These are phyloP conservation scores for Cheirogaleus major DNA, from an alignment of 2,797 vertebrate genomes.

Conservation along the genomic window DNA sequence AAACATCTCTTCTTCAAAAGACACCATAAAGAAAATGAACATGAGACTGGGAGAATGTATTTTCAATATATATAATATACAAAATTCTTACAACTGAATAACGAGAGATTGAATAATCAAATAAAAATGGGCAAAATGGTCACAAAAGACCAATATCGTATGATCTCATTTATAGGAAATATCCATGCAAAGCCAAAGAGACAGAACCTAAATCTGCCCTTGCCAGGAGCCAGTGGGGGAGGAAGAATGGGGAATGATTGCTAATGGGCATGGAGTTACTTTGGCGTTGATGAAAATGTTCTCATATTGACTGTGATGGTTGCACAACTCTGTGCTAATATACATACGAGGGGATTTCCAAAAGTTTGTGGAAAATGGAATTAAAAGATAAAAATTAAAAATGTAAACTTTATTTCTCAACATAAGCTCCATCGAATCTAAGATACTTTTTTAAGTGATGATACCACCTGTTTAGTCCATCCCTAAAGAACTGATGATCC, in stretches of 20 bases:
- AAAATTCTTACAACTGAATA: neutral
- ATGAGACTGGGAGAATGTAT: neutral
- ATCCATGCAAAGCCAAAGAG: neutral
- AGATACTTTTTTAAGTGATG: neutral
- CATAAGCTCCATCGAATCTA: neutral
- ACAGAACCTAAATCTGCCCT: neutral
- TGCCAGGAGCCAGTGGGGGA: neutral
- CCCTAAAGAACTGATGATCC: neutral
- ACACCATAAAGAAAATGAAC: conserved; percentile 26
- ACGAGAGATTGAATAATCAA: neutral
- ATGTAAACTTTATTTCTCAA: neutral
- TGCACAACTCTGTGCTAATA: neutral
- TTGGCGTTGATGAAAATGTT: neutral
- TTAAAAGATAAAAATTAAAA: neutral
- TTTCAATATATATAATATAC: neutral
- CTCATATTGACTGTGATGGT: neutral
- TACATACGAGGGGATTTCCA: neutral
- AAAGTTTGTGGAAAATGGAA: neutral
- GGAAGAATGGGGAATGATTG: neutral
- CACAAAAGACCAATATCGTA: neutral
- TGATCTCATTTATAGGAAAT: conserved; percentile 6
- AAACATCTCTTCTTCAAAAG: neutral
- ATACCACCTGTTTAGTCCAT: neutral
- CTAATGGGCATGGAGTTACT: neutral
- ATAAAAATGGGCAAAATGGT: neutral